phyloP scores from a whole-genome alignment of 2,113 vertebrate genomes.

The Gadus macrocephalus region DNA sequence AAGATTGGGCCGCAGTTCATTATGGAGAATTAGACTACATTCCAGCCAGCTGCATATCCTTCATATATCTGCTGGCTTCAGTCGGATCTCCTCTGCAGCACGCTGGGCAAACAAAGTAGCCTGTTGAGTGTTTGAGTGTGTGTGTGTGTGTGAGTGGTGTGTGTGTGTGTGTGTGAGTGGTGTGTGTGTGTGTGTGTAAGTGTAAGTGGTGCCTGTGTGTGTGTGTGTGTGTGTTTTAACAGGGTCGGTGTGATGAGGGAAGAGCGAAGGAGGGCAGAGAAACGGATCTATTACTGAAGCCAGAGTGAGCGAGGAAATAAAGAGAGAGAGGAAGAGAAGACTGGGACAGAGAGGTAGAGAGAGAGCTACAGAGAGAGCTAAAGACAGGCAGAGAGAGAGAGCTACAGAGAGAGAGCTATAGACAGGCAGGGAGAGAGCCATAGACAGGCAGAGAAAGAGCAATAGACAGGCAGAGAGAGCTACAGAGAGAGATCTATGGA shows the following conservation, averaged over 20 bases:
- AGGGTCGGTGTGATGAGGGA: constrained; percentile 23
- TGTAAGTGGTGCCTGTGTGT: no score
- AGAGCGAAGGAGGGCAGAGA: background rate
- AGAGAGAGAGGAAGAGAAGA: background rate
- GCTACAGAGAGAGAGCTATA: no score
- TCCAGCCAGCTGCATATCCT: constrained; percentile 51
- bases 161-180: no score
- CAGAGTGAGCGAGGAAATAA: background rate
- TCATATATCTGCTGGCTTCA: constrained; percentile 57
- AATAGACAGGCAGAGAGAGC: background rate
- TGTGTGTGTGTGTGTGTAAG: no score
- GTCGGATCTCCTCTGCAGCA: constrained; percentile 44
- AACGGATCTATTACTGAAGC: background rate
- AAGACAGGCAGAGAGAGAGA: background rate
- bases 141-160: background rate
- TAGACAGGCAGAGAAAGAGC: no score
- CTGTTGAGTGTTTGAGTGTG: constrained; percentile 28
- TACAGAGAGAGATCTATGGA: constrained; percentile 1
- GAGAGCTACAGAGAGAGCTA: background rate
- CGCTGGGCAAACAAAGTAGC: constrained; percentile 55
- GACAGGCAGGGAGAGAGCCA: no score
- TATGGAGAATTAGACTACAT: constrained; percentile 61
- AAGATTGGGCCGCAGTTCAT: constrained; percentile 61
- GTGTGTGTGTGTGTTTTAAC: constrained; percentile 3
- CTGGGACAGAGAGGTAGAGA: background rate